Base-by-base conservation (phyloP, 2,888 invertebrate species). In the Fragum sueziense region DNA sequence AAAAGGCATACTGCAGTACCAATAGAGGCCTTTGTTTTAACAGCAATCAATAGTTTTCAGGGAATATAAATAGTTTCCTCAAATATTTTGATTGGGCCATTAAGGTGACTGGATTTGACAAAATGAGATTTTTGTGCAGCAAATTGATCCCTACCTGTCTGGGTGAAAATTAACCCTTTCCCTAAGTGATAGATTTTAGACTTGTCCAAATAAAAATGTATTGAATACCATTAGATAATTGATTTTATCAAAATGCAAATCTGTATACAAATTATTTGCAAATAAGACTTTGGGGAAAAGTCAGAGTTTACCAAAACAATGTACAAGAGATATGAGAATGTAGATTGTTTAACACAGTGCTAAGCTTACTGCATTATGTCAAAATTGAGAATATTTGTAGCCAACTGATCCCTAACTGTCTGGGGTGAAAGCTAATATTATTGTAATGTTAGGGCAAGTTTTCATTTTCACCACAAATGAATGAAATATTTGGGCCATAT, bases 61-160 rank as follows among this genome's bases (percentile, higher is more conserved):
- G 33, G 20, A 33, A 33, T 20, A 61, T 61, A 61, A 61, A 61
- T 61, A n/a, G 61, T 61, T 61, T 61, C 61, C 61, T 29, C 61
- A 61, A 61, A 33, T 61, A 61, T 61, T 61, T 61, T 61, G 61
- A 61, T 61, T 61, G 61, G 33, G 61, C 61, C n/a, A 61, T 61
- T 61, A 31, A 61, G 61, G 4, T 61, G 31, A 20, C n/a, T 31
- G 20, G 33, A 33, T 61, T 61, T 29, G 7, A 57, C 61, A 61
- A 31, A 61, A 61, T 61, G 61, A 31, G 17, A 61, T 11, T 31
- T 61, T 61, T 61, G 11, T 22, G n/a, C 9, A 9, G 61, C 61
- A 61, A 61, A 33, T 61, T 61, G 61, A 61, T 61, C 61, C 33
- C 20, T 4, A 6, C 3, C 33, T 25, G 61, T 57, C 57, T 25